Conservation (phyloP, 2,888 invertebrate genomes). For the Hemistola chrysoprasaria region DNA sequence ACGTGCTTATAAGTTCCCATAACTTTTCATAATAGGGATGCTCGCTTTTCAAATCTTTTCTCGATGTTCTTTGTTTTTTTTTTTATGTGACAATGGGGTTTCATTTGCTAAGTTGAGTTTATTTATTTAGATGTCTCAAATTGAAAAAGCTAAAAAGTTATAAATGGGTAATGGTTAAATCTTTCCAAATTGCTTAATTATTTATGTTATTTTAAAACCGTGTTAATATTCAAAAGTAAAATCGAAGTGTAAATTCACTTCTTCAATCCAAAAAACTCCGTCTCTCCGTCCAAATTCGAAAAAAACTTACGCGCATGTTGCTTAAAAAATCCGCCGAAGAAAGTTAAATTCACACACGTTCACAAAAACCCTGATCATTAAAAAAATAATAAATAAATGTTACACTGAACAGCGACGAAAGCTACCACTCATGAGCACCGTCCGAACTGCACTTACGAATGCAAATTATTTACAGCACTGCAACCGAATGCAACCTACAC, state of each 20-base stretch:
- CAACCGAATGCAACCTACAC: constrained; percentile 59
- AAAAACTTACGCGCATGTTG: constrained; percentile 36
- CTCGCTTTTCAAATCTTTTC: constrained; percentile 10
- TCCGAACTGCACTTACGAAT: constrained; percentile 61
- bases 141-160: too few relatives aligned
- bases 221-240: too few relatives aligned
- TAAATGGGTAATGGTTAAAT: too few relatives aligned
- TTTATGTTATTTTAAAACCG: too few relatives aligned
- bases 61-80: too few relatives aligned
- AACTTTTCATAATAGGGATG: constrained; percentile 56
- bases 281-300: too few relatives aligned
- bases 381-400: constrained; percentile 49
- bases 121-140: too few relatives aligned
- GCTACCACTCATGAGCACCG: constrained; percentile 74
- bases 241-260: too few relatives aligned
- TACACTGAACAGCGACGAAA: constrained; percentile 72
- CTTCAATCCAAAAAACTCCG: too few relatives aligned
- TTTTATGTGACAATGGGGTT: too few relatives aligned
- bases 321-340: constrained; percentile 38
- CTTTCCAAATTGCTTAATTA: too few relatives aligned
- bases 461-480: constrained; percentile 77
- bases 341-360: constrained; percentile 50
- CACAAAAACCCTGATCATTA: constrained; percentile 44
- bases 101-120: too few relatives aligned
- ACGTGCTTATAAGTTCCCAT: constrained; percentile 81